Percentiles rank a stretch among this genome's conserved stretches.
Conservation (phyloP, 2,113 vertebrate species). For the Sphyrna mokarran region DNA sequence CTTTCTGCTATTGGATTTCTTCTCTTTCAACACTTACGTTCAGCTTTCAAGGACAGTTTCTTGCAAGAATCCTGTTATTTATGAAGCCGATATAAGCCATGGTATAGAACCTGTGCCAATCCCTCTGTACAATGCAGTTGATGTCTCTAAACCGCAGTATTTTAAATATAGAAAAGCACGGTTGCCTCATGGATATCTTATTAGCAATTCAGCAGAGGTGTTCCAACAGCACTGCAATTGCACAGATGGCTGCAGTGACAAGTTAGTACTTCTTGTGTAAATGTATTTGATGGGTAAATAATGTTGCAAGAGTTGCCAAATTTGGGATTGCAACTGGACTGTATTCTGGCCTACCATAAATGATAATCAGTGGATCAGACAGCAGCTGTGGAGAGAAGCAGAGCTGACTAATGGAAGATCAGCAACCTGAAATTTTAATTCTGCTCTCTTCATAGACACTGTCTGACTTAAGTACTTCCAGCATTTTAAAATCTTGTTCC, state of each 20-base stretch:
- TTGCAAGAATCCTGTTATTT: slow-evolving; percentile 49
- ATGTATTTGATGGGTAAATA: neutral
- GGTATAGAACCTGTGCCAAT: slow-evolving; percentile 71
- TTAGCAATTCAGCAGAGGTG: slow-evolving; percentile 59
- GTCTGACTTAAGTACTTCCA: neutral
- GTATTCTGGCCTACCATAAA: neutral
- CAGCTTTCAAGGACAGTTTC: slow-evolving; percentile 54
- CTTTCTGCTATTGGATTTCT: slow-evolving; percentile 74
- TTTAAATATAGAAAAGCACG: slow-evolving; percentile 82
- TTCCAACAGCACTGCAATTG: slow-evolving; percentile 78
- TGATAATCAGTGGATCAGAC: neutral
- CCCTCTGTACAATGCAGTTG: slow-evolving; percentile 65
- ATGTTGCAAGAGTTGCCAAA: neutral
- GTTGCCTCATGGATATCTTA: slow-evolving; percentile 76
- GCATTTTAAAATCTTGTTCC: neutral
- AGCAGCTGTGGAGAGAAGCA: neutral
- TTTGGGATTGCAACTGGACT: neutral
- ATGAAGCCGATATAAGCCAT: slow-evolving; percentile 72
- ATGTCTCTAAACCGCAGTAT: slow-evolving; percentile 52
- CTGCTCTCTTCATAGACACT: neutral
- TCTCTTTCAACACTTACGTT: slow-evolving; percentile 76
- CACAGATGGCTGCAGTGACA: slow-evolving; percentile 69
- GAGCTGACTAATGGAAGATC: neutral
- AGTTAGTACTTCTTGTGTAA: slow-evolving; percentile 45
- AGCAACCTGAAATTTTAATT: neutral